Conservation (phyloP, 2,888 invertebrate genomes). For the Lasiommata megera region DNA sequence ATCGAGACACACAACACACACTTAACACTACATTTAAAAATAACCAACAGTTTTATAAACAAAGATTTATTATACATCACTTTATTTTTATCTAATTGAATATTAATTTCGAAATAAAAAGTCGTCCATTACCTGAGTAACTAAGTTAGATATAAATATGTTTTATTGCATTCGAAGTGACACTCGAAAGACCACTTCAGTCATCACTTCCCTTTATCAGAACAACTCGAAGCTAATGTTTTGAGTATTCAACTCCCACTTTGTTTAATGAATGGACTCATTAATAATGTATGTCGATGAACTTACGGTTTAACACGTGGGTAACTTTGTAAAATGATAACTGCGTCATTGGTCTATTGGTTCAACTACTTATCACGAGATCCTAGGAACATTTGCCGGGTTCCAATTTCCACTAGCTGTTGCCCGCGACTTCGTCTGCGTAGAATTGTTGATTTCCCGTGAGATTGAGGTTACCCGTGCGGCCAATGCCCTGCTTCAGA, state of each 20-base stretch:
- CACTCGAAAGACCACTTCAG: neutral
- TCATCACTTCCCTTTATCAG: neutral
- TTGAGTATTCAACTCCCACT: slow-evolving; percentile 4
- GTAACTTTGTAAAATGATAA: neutral
- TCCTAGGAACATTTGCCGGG: too few species aligned
- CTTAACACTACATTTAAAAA: too few species aligned
- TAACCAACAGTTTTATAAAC: too few species aligned
- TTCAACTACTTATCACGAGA: too few species aligned
- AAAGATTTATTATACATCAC: neutral
- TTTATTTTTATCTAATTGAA: neutral
- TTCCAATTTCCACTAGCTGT: too few species aligned
- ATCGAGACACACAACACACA: too few species aligned
- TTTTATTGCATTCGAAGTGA: neutral
- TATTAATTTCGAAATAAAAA: neutral
- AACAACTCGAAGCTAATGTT: slow-evolving; percentile 7
- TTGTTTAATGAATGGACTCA: slow-evolving; percentile 16
- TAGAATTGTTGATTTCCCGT: too few species aligned
- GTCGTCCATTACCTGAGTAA: neutral
- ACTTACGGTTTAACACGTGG: slow-evolving; percentile 16
- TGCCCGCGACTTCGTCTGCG: too few species aligned
- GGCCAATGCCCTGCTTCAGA: too few species aligned
- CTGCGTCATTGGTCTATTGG: neutral
- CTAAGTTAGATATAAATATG: neutral
- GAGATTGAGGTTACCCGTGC: too few species aligned
- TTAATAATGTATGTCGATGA: slow-evolving; percentile 15